These are phyloP conservation scores for Rosalia funebris DNA, from an alignment of 2,888 invertebrate genomes.

Conservation along the genomic window DNA sequence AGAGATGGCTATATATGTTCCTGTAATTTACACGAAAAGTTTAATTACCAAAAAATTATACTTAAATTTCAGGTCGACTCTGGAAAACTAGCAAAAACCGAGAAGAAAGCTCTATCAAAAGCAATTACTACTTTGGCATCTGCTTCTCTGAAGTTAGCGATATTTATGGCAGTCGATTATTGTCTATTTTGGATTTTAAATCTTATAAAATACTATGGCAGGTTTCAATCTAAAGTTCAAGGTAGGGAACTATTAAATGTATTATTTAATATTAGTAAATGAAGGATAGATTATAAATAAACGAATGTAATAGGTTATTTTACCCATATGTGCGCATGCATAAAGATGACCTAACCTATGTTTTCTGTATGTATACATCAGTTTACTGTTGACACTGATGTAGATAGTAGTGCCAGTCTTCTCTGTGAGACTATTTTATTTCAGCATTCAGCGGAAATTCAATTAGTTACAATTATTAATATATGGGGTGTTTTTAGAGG, in stretches of 20 bases:
- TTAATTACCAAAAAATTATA: background rate
- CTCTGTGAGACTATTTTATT: too few species aligned
- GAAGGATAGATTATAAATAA: too few species aligned
- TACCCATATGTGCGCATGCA: too few species aligned
- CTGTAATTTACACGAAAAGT: slow-evolving; percentile 60
- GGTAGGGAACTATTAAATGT: slow-evolving; percentile 50
- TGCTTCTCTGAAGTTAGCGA: slow-evolving; percentile 75
- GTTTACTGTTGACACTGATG: too few species aligned
- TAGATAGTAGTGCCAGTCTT: too few species aligned
- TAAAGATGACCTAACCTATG: too few species aligned
- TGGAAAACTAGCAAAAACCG: slow-evolving; percentile 69
- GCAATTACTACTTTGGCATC: slow-evolving; percentile 70
- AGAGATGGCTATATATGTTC: slow-evolving; percentile 73
- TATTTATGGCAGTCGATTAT: slow-evolving; percentile 82
- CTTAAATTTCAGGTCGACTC: slow-evolving; percentile 67
- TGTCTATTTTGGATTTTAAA: slow-evolving; percentile 81
- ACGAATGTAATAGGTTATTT: too few species aligned
- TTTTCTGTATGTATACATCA: too few species aligned
- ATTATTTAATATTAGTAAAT: too few species aligned
- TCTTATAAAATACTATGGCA: slow-evolving; percentile 65
- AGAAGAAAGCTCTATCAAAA: slow-evolving; percentile 68
- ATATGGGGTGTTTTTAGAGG: too few species aligned
- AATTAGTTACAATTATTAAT: too few species aligned
- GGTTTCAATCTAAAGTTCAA: slow-evolving; percentile 64
- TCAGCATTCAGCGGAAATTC: too few species aligned